Percentiles rank a stretch among this genome's conserved stretches.
Evolutionary conservation across 2,113 vertebrate species (phyloP).

Genomic region (Aptenodytes patagonicus): DNA sequence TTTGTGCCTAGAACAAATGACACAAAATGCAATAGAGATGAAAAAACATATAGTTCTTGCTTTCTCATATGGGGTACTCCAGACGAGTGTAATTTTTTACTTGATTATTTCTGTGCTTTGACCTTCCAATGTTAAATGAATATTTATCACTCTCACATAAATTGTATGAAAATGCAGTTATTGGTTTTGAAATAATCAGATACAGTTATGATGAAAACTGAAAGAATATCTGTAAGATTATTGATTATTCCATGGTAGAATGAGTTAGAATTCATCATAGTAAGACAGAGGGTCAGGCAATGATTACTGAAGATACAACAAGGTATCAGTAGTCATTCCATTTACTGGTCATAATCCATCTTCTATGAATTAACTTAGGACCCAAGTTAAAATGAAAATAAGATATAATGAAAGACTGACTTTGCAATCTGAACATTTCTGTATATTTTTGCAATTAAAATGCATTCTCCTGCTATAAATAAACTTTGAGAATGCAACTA

Average conservation of each 20-base stretch:
- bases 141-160: neutral
- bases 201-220: neutral
- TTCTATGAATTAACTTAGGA: neutral
- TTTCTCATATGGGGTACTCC: neutral
- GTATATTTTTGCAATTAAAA: neutral
- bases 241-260: neutral
- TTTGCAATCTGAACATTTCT: neutral
- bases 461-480: neutral
- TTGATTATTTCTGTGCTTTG: neutral
- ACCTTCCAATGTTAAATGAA: neutral
- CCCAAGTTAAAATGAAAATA: neutral
- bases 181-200: neutral
- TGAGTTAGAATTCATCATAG: neutral
- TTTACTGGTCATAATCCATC: neutral
- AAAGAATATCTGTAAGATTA: neutral
- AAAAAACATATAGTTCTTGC: neutral
- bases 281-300: neutral
- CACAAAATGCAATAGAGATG: neutral
- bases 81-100: neutral
- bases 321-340: neutral
- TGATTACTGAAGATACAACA: neutral
- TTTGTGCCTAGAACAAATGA: neutral
- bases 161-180: neutral
- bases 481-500: neutral
- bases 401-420: neutral